Conservation (phyloP, 2,888 invertebrate species). For the Caenorhabditis drosophilae region DNA sequence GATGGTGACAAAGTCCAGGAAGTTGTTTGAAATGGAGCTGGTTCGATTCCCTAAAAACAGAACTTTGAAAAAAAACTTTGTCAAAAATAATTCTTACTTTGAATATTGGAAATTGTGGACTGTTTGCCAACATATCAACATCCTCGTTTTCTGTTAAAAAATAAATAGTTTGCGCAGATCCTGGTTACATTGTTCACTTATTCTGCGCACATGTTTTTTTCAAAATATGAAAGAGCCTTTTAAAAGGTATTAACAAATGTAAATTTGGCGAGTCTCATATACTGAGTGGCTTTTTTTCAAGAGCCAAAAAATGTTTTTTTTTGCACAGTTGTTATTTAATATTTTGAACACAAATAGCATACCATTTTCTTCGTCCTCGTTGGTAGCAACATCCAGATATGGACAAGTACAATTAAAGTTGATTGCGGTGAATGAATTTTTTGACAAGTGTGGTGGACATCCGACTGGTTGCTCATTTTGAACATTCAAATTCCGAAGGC, state of each 20-base stretch:
- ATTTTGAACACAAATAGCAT: too few species aligned
- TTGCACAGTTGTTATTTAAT: too few species aligned
- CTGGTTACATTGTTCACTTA: too few species aligned
- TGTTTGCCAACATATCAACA: slow-evolving; percentile 40
- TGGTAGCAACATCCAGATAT: slow-evolving; percentile 24
- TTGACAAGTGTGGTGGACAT: slow-evolving; percentile 56
- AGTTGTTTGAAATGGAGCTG: slow-evolving; percentile 16
- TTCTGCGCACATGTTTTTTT: too few species aligned
- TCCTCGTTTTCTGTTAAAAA: slow-evolving; percentile 30
- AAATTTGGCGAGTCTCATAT: too few species aligned
- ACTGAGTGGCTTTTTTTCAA: too few species aligned
- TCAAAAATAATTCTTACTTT: slow-evolving; percentile 14
- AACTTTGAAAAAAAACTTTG: neutral
- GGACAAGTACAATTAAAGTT: slow-evolving; percentile 58
- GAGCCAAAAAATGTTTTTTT: too few species aligned
- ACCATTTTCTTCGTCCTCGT: slow-evolving; percentile 30
- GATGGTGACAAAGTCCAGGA: slow-evolving; percentile 38
- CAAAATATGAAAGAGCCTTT: too few species aligned
- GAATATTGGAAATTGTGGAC: slow-evolving; percentile 40
- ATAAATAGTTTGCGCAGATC: slow-evolving; percentile 2
- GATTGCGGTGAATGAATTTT: slow-evolving; percentile 52
- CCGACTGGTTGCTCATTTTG: slow-evolving; percentile 54
- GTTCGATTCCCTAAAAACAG: slow-evolving; percentile 27
- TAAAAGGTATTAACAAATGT: too few species aligned
- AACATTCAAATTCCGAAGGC: slow-evolving; percentile 52